Percentiles rank a stretch among this genome's conserved stretches.
phyloP scores from a whole-genome alignment of 1,140 invertebrate species.

The Lordiphosa clarofinis region DNA sequence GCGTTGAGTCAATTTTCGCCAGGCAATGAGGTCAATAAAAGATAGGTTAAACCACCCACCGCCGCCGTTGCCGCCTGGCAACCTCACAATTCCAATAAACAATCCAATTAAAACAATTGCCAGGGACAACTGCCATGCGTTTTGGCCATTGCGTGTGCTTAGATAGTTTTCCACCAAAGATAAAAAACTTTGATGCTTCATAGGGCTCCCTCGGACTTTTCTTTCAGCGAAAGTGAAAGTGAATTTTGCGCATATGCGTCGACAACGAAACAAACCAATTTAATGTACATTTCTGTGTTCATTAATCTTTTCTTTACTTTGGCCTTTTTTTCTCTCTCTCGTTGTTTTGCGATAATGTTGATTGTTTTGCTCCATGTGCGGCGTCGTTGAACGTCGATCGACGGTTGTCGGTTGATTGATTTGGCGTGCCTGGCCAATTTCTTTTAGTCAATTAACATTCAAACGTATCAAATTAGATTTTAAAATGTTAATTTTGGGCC shows the following conservation, averaged over 20 bases:
- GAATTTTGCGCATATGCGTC: constrained; percentile 38
- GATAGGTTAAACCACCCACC: constrained; percentile 35
- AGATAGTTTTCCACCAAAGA: constrained; percentile 18
- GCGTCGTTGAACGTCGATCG: constrained; percentile 11
- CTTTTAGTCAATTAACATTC: constrained; percentile 19
- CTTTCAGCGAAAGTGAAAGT: constrained; percentile 52
- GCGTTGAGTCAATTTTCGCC: constrained; percentile 39
- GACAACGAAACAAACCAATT: constrained; percentile 30
- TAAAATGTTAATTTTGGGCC: constrained; percentile 22
- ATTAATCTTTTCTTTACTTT: constrained; percentile 59
- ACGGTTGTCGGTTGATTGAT: constrained; percentile 28
- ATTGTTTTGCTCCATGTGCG: constrained; percentile 56
- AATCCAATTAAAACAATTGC: constrained; percentile 72
- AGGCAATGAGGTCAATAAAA: constrained; percentile 50
- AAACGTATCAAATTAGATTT: constrained; percentile 44
- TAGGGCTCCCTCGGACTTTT: constrained; percentile 14
- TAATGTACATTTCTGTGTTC: constrained; percentile 60
- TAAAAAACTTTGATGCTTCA: constrained; percentile 17
- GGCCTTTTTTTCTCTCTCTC: constrained; percentile 24
- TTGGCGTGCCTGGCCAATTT: constrained; percentile 23
- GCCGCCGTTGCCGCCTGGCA: constrained; percentile 35
- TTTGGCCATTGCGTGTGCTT: constrained; percentile 58
- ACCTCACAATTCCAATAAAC: constrained; percentile 45
- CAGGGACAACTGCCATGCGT: constrained; percentile 64
- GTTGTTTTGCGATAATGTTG: constrained; percentile 37